A percentile compares a stretch with the other conserved stretches of the same genome.
phyloP scores from a whole-genome alignment of 1,140 invertebrate genomes.

The Heliconius melpomene region DNA sequence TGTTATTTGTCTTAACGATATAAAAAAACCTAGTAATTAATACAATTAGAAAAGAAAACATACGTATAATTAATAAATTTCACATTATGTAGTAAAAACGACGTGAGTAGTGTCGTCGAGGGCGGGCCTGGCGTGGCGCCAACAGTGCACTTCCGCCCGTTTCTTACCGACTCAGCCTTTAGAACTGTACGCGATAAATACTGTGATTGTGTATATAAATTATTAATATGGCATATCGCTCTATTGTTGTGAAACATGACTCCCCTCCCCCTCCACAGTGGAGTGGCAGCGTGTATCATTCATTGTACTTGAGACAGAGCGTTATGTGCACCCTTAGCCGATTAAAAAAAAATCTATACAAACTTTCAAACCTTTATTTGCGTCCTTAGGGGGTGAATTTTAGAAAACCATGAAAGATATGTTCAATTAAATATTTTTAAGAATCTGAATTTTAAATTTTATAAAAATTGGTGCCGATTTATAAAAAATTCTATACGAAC shows the following conservation, averaged over 20 bases:
- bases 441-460: no score
- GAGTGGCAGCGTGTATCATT: not conserved
- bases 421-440: no score
- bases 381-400: no score
- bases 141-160: not conserved
- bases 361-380: no score
- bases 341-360: no score
- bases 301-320: not conserved
- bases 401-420: no score
- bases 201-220: not conserved
- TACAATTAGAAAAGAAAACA: not conserved
- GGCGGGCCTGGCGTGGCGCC: not conserved
- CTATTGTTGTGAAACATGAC: not conserved
- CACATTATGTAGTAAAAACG: not conserved
- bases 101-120: not conserved
- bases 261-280: no score
- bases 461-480: no score
- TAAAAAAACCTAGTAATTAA: not conserved
- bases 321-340: no score
- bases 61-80: not conserved
- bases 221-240: not conserved
- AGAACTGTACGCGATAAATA: not conserved
- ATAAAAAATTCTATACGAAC: no score
- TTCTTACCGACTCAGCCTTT: slow-evolving; percentile 5
- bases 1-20: no score